Evolutionary conservation across 2,888 invertebrate genomes (phyloP), one percentile per base, ranked within the genome.

Genomic region (Electrophaes corylata): DNA sequence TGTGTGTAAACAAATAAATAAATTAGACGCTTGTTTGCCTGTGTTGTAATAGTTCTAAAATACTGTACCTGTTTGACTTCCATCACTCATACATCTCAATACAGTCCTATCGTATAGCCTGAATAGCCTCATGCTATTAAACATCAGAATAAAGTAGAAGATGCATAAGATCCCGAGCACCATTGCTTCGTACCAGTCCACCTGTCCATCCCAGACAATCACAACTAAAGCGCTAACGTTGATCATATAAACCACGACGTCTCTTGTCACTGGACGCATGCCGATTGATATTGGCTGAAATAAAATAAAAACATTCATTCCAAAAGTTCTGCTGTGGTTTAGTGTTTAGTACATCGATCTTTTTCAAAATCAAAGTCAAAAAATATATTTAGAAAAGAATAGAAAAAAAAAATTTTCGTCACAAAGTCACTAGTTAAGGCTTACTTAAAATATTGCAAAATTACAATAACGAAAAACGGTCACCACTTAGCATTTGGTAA

Each of bases 191-290:
- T 93, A 95, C 95, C 97, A 97, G 60, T 93, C 94, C 23, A 98
- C 93, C 54, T 87, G 84, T 1, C 95, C 95, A 70, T 98, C 98
- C 94, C 95, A 95, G 23, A 97, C 95, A 45, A 97, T 93, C 1
- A 89, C 71, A 0, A 97, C 94, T 20, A 98, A 83, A 1, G 95
- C 90, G 6, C 93, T 82, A 0, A 98, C 95, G 43, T 96, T 95
- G 19, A 95, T 76, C 62, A 95, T 92, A 78, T 98, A 98, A 54
- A 97, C 95, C 5, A 94, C 71, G 41, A 95, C 95, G 73, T 98
- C 98, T 60, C 98, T 90, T 0, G 96, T 95, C 16, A 98, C 93
- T 0, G 98, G 96, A 86, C 95, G 95, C 93, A 95, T 94, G 73
- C 97, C 96, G 46, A 98, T 89, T 68, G 94, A 91, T 26, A 97